Evolutionary conservation across 2,888 invertebrate species (phyloP).

Genomic region (Pediacus dermestoides): DNA sequence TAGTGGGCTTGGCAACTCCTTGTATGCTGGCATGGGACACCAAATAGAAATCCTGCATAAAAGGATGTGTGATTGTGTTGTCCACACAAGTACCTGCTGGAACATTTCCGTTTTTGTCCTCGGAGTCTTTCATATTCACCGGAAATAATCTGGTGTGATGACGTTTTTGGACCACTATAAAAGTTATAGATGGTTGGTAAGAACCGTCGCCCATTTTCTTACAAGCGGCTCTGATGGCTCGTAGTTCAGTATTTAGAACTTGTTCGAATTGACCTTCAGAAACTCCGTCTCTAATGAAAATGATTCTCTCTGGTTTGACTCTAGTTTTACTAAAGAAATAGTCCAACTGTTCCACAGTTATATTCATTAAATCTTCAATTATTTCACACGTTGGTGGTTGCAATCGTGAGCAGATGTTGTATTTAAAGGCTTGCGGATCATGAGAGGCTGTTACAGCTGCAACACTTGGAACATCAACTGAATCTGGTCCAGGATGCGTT

Average conservation of each 20-base stretch:
- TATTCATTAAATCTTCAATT: slow-evolving; percentile 66
- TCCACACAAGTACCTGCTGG: slow-evolving; percentile 66
- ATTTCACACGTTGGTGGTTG: slow-evolving; percentile 73
- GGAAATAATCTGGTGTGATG: slow-evolving; percentile 82
- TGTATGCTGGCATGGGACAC: slow-evolving; percentile 66
- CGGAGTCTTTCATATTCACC: slow-evolving; percentile 40
- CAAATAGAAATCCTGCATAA: slow-evolving; percentile 85
- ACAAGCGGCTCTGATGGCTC: slow-evolving; percentile 71
- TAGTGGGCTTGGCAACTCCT: slow-evolving; percentile 82
- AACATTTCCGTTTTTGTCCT: slow-evolving; percentile 62
- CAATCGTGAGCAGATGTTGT: slow-evolving; percentile 73
- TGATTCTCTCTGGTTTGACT: slow-evolving; percentile 59
- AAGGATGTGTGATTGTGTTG: slow-evolving; percentile 77
- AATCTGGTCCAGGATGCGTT: slow-evolving; percentile 84
- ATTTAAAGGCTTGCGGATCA: slow-evolving; percentile 63
- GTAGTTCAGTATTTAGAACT: slow-evolving; percentile 63
- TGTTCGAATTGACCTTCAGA: slow-evolving; percentile 78
- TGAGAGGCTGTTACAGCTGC: slow-evolving; percentile 75
- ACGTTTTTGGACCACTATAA: slow-evolving; percentile 92
- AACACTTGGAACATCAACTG: slow-evolving; percentile 61
- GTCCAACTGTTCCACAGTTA: slow-evolving; percentile 56
- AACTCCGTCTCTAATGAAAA: slow-evolving; percentile 83
- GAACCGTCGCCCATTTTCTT: slow-evolving; percentile 42
- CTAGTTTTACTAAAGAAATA: slow-evolving; percentile 53
- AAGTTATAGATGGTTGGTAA: slow-evolving; percentile 78